These are phyloP conservation scores for Papilio glaucus DNA, from an alignment of 1,140 invertebrate species.

Conservation along the genomic window DNA sequence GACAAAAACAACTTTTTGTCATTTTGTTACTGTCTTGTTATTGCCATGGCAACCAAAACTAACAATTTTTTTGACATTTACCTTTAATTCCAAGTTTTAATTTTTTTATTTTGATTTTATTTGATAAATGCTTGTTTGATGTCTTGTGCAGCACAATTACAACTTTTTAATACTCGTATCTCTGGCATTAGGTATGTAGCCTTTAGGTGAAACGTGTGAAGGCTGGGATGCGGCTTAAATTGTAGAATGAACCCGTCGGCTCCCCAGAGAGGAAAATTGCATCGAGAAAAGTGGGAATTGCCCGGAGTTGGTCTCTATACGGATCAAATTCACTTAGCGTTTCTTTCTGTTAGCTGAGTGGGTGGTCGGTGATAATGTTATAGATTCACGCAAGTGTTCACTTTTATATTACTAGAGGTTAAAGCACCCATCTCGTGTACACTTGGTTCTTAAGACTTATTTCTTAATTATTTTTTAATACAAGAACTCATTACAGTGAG, in stretches of 20 bases:
- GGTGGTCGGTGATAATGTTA: constrained; percentile 8
- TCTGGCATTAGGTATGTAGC: not conserved
- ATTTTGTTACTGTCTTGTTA: no score
- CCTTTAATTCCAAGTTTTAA: no score
- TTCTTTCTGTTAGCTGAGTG: constrained; percentile 35
- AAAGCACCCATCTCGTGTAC: not conserved
- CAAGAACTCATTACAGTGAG: no score
- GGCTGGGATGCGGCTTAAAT: constrained; percentile 8
- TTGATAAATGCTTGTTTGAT: no score
- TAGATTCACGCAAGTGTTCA: not conserved
- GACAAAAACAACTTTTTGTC: no score
- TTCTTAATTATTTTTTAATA: no score
- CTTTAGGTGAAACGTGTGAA: not conserved
- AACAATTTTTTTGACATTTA: no score
- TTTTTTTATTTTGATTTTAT: no score
- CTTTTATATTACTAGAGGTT: not conserved
- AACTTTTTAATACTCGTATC: not conserved
- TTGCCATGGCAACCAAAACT: no score
- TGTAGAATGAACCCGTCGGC: constrained; percentile 1
- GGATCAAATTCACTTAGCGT: constrained; percentile 43
- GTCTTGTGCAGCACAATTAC: no score
- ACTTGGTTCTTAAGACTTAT: no score
- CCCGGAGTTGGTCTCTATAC: constrained; percentile 23
- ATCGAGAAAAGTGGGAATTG: constrained; percentile 38
- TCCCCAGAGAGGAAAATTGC: constrained; percentile 24